Evolutionary conservation across 2,797 vertebrate genomes (phyloP).

Genomic region (Sebastes vulpes): DNA sequence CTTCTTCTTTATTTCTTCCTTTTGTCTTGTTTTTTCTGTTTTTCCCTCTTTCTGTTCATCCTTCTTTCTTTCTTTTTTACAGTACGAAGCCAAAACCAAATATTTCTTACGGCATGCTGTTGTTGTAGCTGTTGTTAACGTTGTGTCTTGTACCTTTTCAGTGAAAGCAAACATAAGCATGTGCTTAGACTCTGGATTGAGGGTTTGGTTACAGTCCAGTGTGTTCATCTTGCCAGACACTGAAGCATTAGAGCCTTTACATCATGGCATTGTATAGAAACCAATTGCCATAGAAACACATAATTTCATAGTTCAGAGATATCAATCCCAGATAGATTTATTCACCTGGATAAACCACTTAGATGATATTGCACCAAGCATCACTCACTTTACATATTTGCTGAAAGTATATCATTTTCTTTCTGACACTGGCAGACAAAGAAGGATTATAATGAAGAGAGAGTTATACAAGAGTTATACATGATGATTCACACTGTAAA

Average conservation of each 20-base stretch:
- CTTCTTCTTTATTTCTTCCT: background rate
- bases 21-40: background rate
- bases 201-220: background rate
- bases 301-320: background rate
- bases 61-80: background rate
- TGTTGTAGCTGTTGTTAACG: background rate
- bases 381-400: background rate
- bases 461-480: background rate
- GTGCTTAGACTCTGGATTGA: background rate
- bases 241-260: background rate
- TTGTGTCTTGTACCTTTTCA: background rate
- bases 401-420: background rate
- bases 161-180: background rate
- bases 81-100: background rate
- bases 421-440: background rate
- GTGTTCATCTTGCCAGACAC: background rate
- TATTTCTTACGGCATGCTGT: background rate
- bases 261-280: background rate
- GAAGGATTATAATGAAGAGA: background rate
- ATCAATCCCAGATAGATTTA: background rate
- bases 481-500: conserved; percentile 7
- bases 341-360: background rate
- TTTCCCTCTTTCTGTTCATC: background rate
- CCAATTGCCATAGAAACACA: background rate
- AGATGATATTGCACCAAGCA: background rate